Base-by-base conservation (phyloP, 2,888 invertebrate genomes). In the Ischnus inquisitorius region DNA sequence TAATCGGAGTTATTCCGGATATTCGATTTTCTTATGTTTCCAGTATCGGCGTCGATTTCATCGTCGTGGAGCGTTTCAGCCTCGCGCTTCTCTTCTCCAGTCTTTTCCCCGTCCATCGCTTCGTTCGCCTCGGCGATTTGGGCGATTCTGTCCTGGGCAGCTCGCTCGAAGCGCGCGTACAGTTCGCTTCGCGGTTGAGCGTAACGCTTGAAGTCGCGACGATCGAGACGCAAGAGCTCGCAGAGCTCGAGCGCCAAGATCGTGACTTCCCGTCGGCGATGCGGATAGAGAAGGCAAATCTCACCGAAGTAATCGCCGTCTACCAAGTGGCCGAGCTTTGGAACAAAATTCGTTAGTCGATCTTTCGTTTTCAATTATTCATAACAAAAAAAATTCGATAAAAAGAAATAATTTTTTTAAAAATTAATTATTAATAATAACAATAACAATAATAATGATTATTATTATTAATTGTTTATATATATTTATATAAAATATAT, bases 191-290 rank as follows among this genome's bases (percentile, higher is more conserved):
- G 87, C 1, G 81, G 19, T 0, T 85, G 51, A 46, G 93, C 89
- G 28, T 92, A 84, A 28, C 89, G 90, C 54, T 91, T 92, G 87
- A 96, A 96, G 88, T 95, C 94, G 0, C 90, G 91, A 19, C 93
- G 94, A 72, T 95, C 94, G 10, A 96, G 92, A 1, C 94, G 93
- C 87, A 95, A 95, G 25, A 96, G 92, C 88, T 95, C 95, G 62
- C 95, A 95, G n/a, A 94, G 94, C 91, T 96, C 96, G 10, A 95
- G 92, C 0, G 96, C 95, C 5, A 95, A 94, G 0, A 95, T 94
- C 0, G 95, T 94, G 3, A 95, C 94, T 1, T 94, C 91, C 64
- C 95, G 93, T 83, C 94, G 94, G 43, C 94, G 93, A 82, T 95
- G 94, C 51, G 94, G 94, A 91, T 94, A 93, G 43, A 95, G 91